Base-by-base conservation (phyloP, 1,140 invertebrate genomes). In the Caerostris extrusa region DNA sequence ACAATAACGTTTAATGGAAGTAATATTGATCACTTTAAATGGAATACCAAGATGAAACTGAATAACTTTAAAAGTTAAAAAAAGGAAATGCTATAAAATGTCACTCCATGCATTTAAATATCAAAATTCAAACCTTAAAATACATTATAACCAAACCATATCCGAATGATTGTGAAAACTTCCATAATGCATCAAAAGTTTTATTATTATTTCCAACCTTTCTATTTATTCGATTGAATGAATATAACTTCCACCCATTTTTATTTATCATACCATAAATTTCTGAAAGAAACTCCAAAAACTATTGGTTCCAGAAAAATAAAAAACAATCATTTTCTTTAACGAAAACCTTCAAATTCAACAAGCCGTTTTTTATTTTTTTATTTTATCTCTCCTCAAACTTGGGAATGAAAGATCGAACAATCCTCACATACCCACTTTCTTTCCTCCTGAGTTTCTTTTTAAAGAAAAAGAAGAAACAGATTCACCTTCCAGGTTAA, bases 241-340 rank as follows among this genome's bases (percentile, higher is more conserved):
- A 71, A 71, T 19, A 71, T 71, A 71, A 71, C 69, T 71, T 8
- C 34, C 69, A 34, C 3, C 19, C 19, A 50, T 71, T 71, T 34
- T 71, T 71, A 71, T 71, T 71, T 71, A 50, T 71, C 69, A 71
- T 71, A 71, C 69, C 19, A n/a, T 71, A 71, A 71, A 71, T 71
- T 71, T 71, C 3, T 34, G 19, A 71, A 71, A 71, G 69, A 71
- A 71, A 71, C 69, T 71, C 69, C 69, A 8, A 50, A 71, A 71
- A 71, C 69, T 71, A 71, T 71, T 71, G 69, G 69, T 7, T 34
- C 69, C 34, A 34, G 1, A 71, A 71, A 71, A 71, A 50, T 10
- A 71, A 34, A 34, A 71, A 71, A 50, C 10, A 71, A 7, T 71
- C 19, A 34, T 12, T 71, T 71, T 34, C 69, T 71, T 71, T 71